Base-by-base conservation (phyloP, 2,888 invertebrate species). In the Eretmocerus hayati region DNA sequence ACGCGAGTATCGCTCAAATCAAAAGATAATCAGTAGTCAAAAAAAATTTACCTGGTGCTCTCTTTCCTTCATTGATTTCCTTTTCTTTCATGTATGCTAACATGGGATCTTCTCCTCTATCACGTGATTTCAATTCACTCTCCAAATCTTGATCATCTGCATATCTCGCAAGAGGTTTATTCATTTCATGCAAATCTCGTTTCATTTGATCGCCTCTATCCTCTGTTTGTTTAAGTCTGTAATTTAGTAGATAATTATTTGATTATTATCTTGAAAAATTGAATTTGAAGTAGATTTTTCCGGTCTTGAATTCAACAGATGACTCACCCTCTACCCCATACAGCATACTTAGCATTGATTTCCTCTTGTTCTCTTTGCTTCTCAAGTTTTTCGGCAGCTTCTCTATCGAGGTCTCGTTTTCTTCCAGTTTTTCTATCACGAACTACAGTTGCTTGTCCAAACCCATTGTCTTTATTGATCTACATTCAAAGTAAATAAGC, bases 101-200 rank as follows among this genome's bases (percentile, higher is more conserved):
- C 96, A 97, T 96, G 0, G 97, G 96, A 75, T 99, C 97, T 1
- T 90, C 96, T 0, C 81, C 85, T 47, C 89, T 76, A 57, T 90
- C 85, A 53, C 84, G 78, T 5, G 83, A 80, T 45, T 81, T 84
- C 26, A 94, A 71, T 61, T 81, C 78, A 2, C 75, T 75, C 61
- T 99, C 95, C 61, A 97, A 72, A 69, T 96, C 97, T 20, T 77
- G 79, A 66, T 99, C 97, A 60, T 90, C 87, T 3, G 81, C 84
- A 66, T 90, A 88, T 23, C 97, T 77, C 0, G 97, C 94, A 43
- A 99, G 70, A 0, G 96, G 96, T 66, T 97, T 97, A 21, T 81
- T 78, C 63, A 90, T 85, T 67, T 95, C 95, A 59, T 90, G 82
- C 1, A 86, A 64, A 61, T 84, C 87, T n/a, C 88, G 84, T 20